Evolutionary conservation across 2,888 invertebrate species (phyloP).

Genomic region (Zeuzera pyrina): DNA sequence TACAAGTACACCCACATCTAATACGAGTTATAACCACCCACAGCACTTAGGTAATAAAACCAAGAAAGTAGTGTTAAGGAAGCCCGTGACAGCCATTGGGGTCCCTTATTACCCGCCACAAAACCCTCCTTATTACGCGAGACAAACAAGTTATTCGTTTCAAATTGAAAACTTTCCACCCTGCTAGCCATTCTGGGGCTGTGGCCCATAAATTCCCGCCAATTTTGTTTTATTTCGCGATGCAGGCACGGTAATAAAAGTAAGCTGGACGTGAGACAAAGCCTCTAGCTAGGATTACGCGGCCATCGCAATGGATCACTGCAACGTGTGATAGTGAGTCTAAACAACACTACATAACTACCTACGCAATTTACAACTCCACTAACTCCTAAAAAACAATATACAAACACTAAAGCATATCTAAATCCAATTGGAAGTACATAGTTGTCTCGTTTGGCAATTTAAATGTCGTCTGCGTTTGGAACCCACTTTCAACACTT

Average conservation of each 20-base stretch:
- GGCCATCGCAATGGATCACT: slow-evolving; percentile 66
- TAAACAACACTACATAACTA: slow-evolving; percentile 54
- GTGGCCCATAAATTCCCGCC: slow-evolving; percentile 69
- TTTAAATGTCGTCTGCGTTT: too few species aligned
- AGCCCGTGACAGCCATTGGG: slow-evolving; percentile 61
- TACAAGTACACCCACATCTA: neutral
- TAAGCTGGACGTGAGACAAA: slow-evolving; percentile 72
- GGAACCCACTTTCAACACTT: too few species aligned
- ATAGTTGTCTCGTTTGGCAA: too few species aligned
- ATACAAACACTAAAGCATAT: too few species aligned
- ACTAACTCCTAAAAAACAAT: too few species aligned
- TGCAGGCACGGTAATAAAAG: slow-evolving; percentile 72
- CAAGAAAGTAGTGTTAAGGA: slow-evolving; percentile 69
- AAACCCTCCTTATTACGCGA: slow-evolving; percentile 66
- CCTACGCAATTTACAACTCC: too few species aligned
- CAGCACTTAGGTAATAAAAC: slow-evolving; percentile 64
- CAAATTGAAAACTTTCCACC: slow-evolving; percentile 73
- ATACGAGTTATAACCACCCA: too few species aligned
- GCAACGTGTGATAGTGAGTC: slow-evolving; percentile 53
- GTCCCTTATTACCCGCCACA: slow-evolving; percentile 60
- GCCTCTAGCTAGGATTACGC: slow-evolving; percentile 65
- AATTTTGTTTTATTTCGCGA: slow-evolving; percentile 72
- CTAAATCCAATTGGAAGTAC: too few species aligned
- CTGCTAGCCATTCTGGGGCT: slow-evolving; percentile 63
- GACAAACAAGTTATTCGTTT: slow-evolving; percentile 72